phyloP scores from a whole-genome alignment of 37 sponge, comb jelly and placozoan genomes.

The Aphrocallistes beatrix region DNA sequence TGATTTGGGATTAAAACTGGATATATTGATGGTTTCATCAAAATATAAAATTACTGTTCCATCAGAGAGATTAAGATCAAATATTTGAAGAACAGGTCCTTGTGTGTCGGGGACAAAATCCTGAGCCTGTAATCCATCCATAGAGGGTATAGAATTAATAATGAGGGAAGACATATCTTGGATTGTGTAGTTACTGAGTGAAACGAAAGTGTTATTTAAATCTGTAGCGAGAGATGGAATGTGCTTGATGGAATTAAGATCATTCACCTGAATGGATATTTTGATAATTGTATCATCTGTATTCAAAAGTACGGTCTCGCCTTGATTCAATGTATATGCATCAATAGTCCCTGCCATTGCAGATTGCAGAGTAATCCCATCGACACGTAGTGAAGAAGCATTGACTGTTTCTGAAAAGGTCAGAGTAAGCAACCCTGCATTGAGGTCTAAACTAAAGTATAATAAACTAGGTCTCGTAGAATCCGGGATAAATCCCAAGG shows the following conservation, averaged over 20 bases:
- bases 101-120: constrained; percentile 32
- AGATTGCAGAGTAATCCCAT: constrained; percentile 45
- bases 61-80: constrained; percentile 50
- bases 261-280: constrained; percentile 41
- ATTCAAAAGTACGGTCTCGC: constrained; percentile 27
- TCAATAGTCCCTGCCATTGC: not conserved
- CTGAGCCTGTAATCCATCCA: constrained; percentile 22
- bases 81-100: constrained; percentile 47
- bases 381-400: constrained; percentile 38
- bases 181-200: constrained; percentile 40
- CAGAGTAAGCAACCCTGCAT: constrained; percentile 42
- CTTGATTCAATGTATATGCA: constrained; percentile 31
- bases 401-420: constrained; percentile 72
- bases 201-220: constrained; percentile 43
- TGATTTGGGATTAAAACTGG: constrained; percentile 29
- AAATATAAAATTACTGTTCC: constrained; percentile 54
- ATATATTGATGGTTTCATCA: constrained; percentile 75
- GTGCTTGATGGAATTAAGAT: constrained; percentile 62
- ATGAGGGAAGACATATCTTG: constrained; percentile 45
- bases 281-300: constrained; percentile 33
- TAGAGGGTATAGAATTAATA: constrained; percentile 30
- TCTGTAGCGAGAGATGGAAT: constrained; percentile 48
- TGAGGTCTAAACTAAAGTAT: constrained; percentile 43
- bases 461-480: constrained; percentile 47
- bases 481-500: constrained; percentile 35